Conservation (phyloP, 1,140 invertebrate species). For the Solen grandis region DNA sequence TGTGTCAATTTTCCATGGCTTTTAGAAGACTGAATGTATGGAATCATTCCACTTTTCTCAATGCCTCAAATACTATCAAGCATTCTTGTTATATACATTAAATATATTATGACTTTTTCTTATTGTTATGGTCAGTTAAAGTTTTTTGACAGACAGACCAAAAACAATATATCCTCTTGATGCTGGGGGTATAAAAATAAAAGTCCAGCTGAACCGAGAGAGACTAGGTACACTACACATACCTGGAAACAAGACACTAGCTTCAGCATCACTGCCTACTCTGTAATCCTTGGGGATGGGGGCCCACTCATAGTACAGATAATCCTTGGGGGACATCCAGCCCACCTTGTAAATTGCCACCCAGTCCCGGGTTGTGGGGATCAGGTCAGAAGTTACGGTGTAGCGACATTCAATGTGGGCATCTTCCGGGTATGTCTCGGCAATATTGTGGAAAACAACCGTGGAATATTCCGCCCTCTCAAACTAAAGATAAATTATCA, state of each 20-base stretch:
- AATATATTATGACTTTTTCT: too few relatives aligned
- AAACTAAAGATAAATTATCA: conserved; percentile 2
- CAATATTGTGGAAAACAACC: conserved; percentile 77
- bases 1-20: too few relatives aligned
- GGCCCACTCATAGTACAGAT: conserved; percentile 76
- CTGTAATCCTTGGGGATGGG: conserved; percentile 63
- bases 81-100: too few relatives aligned
- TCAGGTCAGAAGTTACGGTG: conserved; percentile 72
- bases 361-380: conserved; percentile 73
- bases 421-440: conserved; percentile 76
- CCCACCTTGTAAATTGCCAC: conserved; percentile 79
- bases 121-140: too few relatives aligned
- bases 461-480: conserved; percentile 72
- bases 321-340: conserved; percentile 73
- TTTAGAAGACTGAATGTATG: too few relatives aligned
- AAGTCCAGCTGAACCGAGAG: too few relatives aligned
- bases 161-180: too few relatives aligned
- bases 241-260: conserved; percentile 72
- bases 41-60: too few relatives aligned
- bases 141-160: too few relatives aligned
- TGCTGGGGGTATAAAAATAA: too few relatives aligned
- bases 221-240: too few relatives aligned
- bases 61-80: too few relatives aligned
- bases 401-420: conserved; percentile 76
- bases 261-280: conserved; percentile 63